Base-by-base conservation (phyloP, 2,797 vertebrate genomes). In the Chanos chanos region DNA sequence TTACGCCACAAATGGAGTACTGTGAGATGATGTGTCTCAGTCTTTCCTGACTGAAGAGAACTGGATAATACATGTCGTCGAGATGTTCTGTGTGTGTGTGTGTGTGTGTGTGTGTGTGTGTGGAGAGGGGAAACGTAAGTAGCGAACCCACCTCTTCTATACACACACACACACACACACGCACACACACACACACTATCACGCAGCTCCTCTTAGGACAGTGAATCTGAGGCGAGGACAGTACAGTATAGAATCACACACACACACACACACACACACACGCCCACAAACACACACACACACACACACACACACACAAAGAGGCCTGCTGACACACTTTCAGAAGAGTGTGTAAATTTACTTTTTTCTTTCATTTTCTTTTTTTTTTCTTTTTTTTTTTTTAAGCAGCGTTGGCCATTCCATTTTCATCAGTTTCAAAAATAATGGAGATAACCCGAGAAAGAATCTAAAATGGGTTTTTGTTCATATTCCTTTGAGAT, bases 1-100 rank as follows among this genome's bases (percentile, higher is more conserved):
- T 94, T 93, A 92, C 85, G 89, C 88, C 85, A 85, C 89, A 92
- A 88, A 93, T 93, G 89, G 92, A 92, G 89, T 90, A 87, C 87
- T 86, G 85, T 84, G 76, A 80, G 87, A 85, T 80, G 73, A 60
- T 77, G 58, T 64, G 78, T n/a, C n/a, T n/a, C n/a, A n/a, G 51
- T 45, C 43, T 33, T 83, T 83, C 89, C 85, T 86, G 86, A 89
- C 83, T 76, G 75, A 86, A 88, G 86, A 89, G 90, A 80, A 79
- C 86, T 87, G 89, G 89, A 88, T 87, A 89, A 92, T 64, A 90
- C 89, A 91, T 92, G 90, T 89, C 89, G 87, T 87, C 88, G 89
- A 92, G 40, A 40, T 37, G 4, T 40, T 40, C 37, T 40, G 9
- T 15, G 40, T 19, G 16, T 8, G 16, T 9, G 37, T 37, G 37